Evolutionary conservation across 2,797 vertebrate genomes (phyloP).

Genomic region (Phyllotis vaccarum): DNA sequence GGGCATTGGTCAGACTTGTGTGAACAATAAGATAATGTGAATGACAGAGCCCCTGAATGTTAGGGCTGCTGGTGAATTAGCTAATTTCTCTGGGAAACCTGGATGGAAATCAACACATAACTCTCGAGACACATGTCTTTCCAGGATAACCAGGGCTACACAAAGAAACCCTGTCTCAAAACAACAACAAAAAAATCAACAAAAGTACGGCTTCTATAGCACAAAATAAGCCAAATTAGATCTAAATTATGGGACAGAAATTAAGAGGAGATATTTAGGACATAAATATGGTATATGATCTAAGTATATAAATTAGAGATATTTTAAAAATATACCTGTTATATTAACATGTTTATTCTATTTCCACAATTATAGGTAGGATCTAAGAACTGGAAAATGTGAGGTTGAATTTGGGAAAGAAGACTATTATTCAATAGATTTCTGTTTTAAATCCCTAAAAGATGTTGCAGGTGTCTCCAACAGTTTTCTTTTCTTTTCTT

Average conservation of each 20-base stretch:
- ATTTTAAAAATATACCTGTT: not conserved
- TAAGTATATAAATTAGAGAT: not conserved
- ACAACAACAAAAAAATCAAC: not conserved
- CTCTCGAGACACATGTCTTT: not conserved
- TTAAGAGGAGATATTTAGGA: not conserved
- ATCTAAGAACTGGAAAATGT: not conserved
- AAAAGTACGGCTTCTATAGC: not conserved
- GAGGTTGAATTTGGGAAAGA: not conserved
- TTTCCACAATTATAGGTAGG: not conserved
- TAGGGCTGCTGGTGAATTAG: too few species aligned
- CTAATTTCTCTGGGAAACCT: not conserved
- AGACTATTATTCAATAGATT: not conserved
- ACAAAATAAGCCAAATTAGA: not conserved
- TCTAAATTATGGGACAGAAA: not conserved
- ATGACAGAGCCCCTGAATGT: accelerated
- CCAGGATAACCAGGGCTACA: not conserved
- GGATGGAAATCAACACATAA: not conserved
- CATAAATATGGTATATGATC: not conserved
- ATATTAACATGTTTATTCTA: not conserved
- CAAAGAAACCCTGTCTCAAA: not conserved
- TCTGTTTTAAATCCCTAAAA: not conserved
- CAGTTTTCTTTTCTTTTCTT: not conserved
- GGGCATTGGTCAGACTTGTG: not conserved
- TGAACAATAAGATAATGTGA: too few species aligned
- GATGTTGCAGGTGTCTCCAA: not conserved